Percentiles rank a stretch among this genome's conserved stretches.
Conservation (phyloP, 2,113 vertebrate genomes). For the Ciconia boyciana region DNA sequence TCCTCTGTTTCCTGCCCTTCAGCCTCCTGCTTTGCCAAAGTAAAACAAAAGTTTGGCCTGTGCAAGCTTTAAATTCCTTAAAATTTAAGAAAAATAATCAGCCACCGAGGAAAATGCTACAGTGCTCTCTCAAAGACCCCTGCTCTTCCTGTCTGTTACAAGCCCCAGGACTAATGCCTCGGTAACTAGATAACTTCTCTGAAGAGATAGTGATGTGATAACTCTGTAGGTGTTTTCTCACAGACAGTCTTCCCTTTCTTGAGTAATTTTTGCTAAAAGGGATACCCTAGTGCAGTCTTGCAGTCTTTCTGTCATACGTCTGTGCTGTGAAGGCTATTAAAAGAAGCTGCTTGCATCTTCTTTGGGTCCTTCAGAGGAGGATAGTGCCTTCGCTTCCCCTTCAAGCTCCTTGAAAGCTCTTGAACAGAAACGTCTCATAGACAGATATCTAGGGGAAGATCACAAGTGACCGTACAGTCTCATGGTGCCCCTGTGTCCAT, state of each 20-base stretch:
- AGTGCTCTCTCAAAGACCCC: neutral
- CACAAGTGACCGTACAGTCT: neutral
- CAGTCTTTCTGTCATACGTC: neutral
- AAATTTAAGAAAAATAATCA: constrained; percentile 39
- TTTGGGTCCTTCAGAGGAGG: neutral
- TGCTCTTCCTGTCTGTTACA: neutral
- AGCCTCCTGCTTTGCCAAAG: neutral
- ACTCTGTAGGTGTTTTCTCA: neutral
- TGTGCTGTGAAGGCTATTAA: neutral
- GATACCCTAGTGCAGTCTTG: neutral
- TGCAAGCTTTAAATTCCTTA: constrained; percentile 46
- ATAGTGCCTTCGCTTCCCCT: neutral
- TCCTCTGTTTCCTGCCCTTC: constrained; percentile 21
- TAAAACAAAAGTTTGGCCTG: constrained; percentile 24
- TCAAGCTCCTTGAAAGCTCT: neutral
- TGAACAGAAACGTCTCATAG: neutral
- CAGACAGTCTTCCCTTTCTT: neutral
- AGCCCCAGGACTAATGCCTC: neutral
- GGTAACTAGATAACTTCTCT: neutral
- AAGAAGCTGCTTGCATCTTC: neutral
- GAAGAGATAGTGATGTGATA: neutral
- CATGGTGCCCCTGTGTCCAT: neutral
- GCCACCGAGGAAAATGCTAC: neutral
- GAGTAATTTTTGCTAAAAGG: neutral
- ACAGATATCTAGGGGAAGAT: neutral